phyloP scores from a whole-genome alignment of 2,797 vertebrate genomes.

The Natrix natrix region DNA sequence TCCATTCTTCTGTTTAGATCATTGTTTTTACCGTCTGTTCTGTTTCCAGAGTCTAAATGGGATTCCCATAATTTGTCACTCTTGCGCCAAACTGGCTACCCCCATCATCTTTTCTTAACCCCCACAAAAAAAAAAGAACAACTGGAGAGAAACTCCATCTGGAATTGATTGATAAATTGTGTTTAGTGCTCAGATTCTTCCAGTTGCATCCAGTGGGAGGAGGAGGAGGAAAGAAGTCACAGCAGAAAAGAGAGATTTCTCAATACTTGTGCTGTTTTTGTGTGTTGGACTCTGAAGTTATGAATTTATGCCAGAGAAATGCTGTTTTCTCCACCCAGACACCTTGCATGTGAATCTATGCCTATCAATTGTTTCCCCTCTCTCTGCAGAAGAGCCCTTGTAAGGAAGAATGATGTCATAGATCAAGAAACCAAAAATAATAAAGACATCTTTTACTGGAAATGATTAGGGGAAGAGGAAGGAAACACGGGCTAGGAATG shows the following conservation, averaged over 20 bases:
- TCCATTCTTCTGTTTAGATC: background rate
- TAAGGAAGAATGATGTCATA: slow-evolving; percentile 6
- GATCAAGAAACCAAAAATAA: background rate
- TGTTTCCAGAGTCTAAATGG: slow-evolving; percentile 17
- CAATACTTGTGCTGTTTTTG: fast-evolving
- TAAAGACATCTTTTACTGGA: background rate
- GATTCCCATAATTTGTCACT: background rate
- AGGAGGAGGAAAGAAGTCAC: background rate
- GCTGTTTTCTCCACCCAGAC: background rate
- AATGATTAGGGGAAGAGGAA: background rate
- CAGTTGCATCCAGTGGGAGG: slow-evolving; percentile 18
- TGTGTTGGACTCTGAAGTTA: background rate
- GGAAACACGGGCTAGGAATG: background rate
- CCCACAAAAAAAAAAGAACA: background rate
- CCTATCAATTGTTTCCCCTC: background rate
- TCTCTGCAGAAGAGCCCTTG: background rate
- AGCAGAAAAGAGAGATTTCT: background rate
- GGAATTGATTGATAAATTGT: background rate
- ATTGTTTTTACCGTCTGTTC: background rate
- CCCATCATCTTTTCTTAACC: background rate
- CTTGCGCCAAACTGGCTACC: slow-evolving; percentile 36
- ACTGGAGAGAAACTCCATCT: background rate
- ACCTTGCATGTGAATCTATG: background rate
- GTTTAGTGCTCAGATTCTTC: background rate
- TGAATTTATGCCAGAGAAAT: background rate